These are phyloP conservation scores for Clavelina lepadiformis DNA, from an alignment of 23 tunicate species.

Conservation along the genomic window DNA sequence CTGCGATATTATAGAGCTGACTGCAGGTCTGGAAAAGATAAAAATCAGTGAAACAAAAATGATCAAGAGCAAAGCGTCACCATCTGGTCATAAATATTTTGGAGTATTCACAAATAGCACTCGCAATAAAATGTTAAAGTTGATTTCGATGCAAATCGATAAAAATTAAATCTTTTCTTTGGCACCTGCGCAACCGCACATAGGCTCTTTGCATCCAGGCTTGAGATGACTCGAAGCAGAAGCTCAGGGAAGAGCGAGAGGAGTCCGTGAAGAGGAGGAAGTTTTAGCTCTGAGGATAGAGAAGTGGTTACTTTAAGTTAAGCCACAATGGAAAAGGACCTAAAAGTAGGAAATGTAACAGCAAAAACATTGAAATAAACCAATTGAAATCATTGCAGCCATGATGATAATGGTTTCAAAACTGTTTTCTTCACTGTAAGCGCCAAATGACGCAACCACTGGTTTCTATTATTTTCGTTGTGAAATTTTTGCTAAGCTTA, in stretches of 20 bases:
- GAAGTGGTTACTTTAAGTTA: too few relatives aligned
- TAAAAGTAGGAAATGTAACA: not conserved
- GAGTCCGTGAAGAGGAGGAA: constrained; percentile 82
- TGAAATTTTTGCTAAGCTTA: too few relatives aligned
- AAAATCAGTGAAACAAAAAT: not conserved
- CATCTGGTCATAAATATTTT: too few relatives aligned
- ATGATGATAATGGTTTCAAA: too few relatives aligned
- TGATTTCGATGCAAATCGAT: not conserved
- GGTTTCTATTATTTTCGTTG: too few relatives aligned
- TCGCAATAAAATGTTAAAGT: too few relatives aligned
- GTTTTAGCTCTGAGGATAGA: constrained; percentile 24
- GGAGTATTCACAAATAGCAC: too few relatives aligned
- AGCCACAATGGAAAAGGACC: not conserved
- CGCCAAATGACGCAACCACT: too few relatives aligned
- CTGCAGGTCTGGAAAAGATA: constrained; percentile 29
- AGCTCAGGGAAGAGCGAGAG: constrained; percentile 74
- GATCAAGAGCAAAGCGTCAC: not conserved
- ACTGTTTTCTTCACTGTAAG: too few relatives aligned
- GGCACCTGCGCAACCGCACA: constrained; percentile 39
- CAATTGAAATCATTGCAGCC: not conserved
- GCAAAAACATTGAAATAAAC: too few relatives aligned
- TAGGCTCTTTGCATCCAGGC: constrained; percentile 35
- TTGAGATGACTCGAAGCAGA: constrained; percentile 28
- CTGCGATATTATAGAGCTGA: constrained; percentile 17
- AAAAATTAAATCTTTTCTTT: not conserved